phyloP scores from a whole-genome alignment of 2,888 invertebrate species.

The Rhopalosiphum nymphaeae region DNA sequence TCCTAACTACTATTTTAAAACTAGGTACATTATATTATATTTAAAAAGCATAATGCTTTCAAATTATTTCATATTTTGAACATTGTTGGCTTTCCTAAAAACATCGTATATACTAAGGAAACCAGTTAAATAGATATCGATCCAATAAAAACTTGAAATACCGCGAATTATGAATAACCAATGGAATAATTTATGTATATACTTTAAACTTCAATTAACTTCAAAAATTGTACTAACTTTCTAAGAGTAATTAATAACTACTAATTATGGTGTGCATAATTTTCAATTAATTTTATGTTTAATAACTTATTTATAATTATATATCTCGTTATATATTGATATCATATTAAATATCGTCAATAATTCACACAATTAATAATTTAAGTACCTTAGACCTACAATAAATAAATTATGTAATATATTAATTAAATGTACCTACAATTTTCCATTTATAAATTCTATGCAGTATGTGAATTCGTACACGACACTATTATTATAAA shows the following conservation, averaged over 20 bases:
- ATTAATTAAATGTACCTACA: background rate
- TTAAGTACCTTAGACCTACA: background rate
- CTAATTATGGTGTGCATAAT: background rate
- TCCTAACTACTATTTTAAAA: too few species aligned
- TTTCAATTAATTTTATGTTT: background rate
- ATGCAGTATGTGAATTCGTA: background rate
- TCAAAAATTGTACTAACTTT: background rate
- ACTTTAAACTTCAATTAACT: background rate
- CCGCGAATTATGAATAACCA: too few species aligned
- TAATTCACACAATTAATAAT: background rate
- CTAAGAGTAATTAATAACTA: background rate
- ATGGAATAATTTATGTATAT: too few species aligned
- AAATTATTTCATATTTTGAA: too few species aligned
- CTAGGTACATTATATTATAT: too few species aligned
- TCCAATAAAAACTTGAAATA: too few species aligned
- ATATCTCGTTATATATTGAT: background rate
- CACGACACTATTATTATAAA: background rate
- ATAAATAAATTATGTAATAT: background rate
- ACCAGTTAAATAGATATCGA: too few species aligned
- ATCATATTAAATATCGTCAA: background rate
- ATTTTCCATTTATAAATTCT: background rate
- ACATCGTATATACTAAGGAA: too few species aligned
- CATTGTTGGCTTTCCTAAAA: too few species aligned
- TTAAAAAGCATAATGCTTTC: too few species aligned
- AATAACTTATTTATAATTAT: background rate